Evolutionary conservation across 2,888 invertebrate species (phyloP).

Genomic region (Anthrax anthrax): DNA sequence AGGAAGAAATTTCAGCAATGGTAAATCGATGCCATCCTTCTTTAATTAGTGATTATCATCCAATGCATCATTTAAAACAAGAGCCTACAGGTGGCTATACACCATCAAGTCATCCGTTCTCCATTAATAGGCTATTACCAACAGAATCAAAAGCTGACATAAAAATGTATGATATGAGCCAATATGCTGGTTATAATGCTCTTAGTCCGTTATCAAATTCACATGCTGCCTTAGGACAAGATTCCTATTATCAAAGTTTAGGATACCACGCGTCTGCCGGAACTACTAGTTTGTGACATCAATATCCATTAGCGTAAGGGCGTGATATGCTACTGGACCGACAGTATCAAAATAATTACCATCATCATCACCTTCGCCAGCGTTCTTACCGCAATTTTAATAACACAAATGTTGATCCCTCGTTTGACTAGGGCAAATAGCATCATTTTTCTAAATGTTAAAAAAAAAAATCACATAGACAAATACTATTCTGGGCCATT

Average conservation of each 20-base stretch:
- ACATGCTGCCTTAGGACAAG: conserved; percentile 48
- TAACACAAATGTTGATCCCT: neutral
- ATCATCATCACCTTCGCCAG: neutral
- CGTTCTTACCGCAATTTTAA: conserved; percentile 5
- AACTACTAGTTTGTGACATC: conserved; percentile 80
- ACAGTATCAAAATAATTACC: neutral
- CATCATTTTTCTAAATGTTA: neutral
- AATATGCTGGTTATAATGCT: conserved; percentile 47
- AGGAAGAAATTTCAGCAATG: conserved; percentile 51
- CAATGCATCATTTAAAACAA: conserved; percentile 58
- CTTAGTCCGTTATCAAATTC: conserved; percentile 46
- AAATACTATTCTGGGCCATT: too few species aligned
- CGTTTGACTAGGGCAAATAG: neutral
- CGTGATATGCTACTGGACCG: conserved; percentile 12
- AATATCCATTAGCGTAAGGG: conserved; percentile 73
- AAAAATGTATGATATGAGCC: conserved; percentile 80
- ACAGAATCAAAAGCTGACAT: conserved; percentile 77
- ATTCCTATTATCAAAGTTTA: conserved; percentile 73
- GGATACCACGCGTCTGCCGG: conserved; percentile 55
- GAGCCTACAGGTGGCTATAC: conserved; percentile 63
- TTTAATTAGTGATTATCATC: conserved; percentile 45
- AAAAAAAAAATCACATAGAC: too few species aligned
- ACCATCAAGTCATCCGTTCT: conserved; percentile 81
- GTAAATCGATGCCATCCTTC: conserved; percentile 48
- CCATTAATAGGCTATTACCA: conserved; percentile 83